These are phyloP conservation scores for Sitta europaea DNA, from an alignment of 2,113 vertebrate species.

Conservation along the genomic window DNA sequence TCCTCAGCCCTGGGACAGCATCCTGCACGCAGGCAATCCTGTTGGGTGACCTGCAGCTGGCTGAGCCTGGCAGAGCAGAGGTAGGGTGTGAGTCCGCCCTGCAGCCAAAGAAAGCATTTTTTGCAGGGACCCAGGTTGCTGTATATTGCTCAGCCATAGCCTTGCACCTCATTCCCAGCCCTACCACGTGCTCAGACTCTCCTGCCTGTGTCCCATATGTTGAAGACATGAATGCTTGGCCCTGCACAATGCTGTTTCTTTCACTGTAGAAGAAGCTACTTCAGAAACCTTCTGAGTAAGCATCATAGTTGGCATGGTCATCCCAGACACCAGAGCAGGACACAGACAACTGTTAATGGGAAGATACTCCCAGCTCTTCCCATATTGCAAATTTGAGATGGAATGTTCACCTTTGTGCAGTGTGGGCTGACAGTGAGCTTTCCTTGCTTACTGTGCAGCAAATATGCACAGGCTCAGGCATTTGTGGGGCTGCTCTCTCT, in stretches of 20 bases:
- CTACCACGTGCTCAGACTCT: not conserved
- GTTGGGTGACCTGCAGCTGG: not conserved
- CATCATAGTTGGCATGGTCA: not conserved
- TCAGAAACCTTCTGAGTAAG: not conserved
- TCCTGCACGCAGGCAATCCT: not conserved
- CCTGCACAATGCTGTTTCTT: fast-evolving
- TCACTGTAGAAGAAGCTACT: not conserved
- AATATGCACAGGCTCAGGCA: not conserved
- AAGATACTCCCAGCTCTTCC: not conserved
- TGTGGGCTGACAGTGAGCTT: not conserved
- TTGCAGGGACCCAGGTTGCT: not conserved
- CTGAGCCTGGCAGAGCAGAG: not conserved
- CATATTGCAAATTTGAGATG: not conserved
- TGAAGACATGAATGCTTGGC: not conserved
- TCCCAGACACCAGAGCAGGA: not conserved
- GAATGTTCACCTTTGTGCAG: not conserved
- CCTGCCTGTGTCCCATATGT: not conserved
- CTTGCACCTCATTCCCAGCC: not conserved
- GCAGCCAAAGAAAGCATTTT: not conserved
- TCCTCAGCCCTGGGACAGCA: not conserved
- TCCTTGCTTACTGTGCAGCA: not conserved
- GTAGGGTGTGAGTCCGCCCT: not conserved
- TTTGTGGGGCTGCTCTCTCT: not conserved
- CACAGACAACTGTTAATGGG: not conserved
- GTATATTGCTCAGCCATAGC: not conserved